Base-by-base conservation (phyloP, 2,888 invertebrate genomes). In the Campaea margaritaria region DNA sequence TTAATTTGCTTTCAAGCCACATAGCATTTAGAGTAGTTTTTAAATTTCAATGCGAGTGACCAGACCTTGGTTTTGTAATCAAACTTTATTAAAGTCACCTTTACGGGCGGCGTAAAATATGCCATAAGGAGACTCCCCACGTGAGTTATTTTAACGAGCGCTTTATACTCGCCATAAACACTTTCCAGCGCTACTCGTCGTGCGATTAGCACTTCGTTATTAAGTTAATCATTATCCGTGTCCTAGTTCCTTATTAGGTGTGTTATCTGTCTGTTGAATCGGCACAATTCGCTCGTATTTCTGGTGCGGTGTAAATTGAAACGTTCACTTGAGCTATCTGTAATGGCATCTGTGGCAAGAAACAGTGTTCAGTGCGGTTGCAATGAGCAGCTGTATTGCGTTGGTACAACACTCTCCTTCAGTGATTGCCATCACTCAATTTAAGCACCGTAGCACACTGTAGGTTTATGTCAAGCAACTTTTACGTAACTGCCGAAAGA, bases 161-260 rank as follows among this genome's bases (percentile, higher is more conserved):
- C 21, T 58, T 47, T 51, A 58, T 42, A 27, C 21, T 34, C 46
- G 46, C 36, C 36, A 42, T 51, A 51, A 58, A 46, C 46, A 47
- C 46, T 44, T 38, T n/a, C 36, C 14, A 13, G 16, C 54, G 34
- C 36, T 14, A 15, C 47, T 16, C 21, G 28, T 36, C 47, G 11
- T 36, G 16, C 38, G 38, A 49, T 50, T 57, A 45, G 50, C 39
- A 7, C 39, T 11, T 0, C 11, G 15, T 28, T 38, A 38, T 44
- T 39, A 9, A 39, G 15, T 3, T 9, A n/a, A 14, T 39, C 21
- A 49, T 38, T 15, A 38, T 44, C 15, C 36, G n/a, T 16, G 14
- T 15, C 34, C 28, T 13, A 13, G 27, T 28, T 31, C 13, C 27
- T 45, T 43, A 14, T 31, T 45, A 45, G 42, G 42, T 7, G 13